Conservation (phyloP, 2,888 invertebrate genomes). For the Nomada fucata region DNA sequence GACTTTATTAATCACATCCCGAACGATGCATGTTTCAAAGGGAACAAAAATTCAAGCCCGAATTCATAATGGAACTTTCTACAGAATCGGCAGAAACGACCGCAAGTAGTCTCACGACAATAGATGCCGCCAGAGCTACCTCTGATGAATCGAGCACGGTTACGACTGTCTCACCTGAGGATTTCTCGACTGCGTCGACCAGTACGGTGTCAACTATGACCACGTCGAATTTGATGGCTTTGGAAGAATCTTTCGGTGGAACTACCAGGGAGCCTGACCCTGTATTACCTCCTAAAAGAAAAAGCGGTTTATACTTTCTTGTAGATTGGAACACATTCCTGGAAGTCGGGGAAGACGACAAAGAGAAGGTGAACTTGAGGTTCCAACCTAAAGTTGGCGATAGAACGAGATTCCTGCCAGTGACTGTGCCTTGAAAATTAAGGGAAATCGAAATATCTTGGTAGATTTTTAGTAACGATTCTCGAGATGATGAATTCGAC, state of each 20-base stretch:
- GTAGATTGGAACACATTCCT: conserved; percentile 94
- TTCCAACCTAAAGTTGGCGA: conserved; percentile 93
- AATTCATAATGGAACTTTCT: conserved; percentile 38
- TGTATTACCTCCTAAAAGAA: conserved; percentile 88
- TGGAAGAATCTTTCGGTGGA: conserved; percentile 92
- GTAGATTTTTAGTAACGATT: not conserved
- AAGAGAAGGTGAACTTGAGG: conserved; percentile 90
- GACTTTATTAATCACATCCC: not conserved
- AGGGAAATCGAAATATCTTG: not conserved
- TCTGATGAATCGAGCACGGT: conserved; percentile 29
- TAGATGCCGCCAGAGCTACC: conserved; percentile 47
- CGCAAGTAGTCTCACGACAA: conserved; percentile 36
- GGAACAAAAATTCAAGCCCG: too few relatives aligned
- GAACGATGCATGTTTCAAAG: not conserved
- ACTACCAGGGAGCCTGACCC: conserved; percentile 87
- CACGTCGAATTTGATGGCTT: conserved; percentile 86
- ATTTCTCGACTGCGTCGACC: conserved; percentile 17
- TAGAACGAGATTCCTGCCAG: conserved; percentile 90
- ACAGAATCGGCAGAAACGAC: conserved; percentile 62
- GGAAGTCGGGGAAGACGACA: conserved; percentile 91
- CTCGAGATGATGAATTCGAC: not conserved
- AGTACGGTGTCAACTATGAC: conserved; percentile 68
- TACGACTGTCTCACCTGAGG: conserved; percentile 19
- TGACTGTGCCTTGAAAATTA: conserved; percentile 89
- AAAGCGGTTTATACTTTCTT: conserved; percentile 93